These are phyloP conservation scores for Suncus etruscus DNA, from an alignment of 2,113 vertebrate genomes.

Conservation along the genomic window DNA sequence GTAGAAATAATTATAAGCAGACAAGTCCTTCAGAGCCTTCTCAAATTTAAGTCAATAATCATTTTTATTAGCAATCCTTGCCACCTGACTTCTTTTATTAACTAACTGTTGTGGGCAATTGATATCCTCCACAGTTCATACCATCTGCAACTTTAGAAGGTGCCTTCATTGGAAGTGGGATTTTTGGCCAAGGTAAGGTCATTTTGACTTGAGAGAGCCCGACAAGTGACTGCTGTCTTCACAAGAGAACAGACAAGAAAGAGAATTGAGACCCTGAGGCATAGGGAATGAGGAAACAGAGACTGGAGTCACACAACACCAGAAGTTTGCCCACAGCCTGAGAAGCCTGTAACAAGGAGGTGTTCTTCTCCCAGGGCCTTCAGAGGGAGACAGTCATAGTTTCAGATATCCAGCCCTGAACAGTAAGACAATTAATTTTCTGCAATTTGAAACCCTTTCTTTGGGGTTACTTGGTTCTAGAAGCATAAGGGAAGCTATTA, in stretches of 20 bases:
- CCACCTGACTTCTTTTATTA: background rate
- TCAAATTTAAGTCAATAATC: background rate
- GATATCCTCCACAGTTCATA: background rate
- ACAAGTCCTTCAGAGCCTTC: background rate
- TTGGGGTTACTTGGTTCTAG: rapidly evolving
- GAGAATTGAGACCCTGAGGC: background rate
- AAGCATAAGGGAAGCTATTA: background rate
- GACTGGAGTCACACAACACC: rapidly evolving
- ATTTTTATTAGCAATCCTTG: background rate
- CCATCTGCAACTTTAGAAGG: background rate
- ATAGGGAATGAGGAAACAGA: background rate
- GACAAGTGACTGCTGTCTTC: background rate
- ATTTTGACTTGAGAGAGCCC: background rate
- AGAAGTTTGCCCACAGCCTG: background rate
- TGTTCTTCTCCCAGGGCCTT: background rate
- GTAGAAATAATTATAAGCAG: background rate
- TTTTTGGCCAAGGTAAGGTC: background rate
- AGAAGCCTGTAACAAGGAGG: background rate
- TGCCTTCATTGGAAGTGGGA: slow-evolving; percentile 1
- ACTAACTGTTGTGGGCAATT: no score
- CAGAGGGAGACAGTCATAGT: background rate
- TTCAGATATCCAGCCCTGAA: background rate
- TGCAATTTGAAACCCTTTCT: background rate
- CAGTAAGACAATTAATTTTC: background rate
- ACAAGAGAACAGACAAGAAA: background rate